These are phyloP conservation scores for Monopterus albus DNA, from an alignment of 2,113 vertebrate genomes.

Conservation along the genomic window DNA sequence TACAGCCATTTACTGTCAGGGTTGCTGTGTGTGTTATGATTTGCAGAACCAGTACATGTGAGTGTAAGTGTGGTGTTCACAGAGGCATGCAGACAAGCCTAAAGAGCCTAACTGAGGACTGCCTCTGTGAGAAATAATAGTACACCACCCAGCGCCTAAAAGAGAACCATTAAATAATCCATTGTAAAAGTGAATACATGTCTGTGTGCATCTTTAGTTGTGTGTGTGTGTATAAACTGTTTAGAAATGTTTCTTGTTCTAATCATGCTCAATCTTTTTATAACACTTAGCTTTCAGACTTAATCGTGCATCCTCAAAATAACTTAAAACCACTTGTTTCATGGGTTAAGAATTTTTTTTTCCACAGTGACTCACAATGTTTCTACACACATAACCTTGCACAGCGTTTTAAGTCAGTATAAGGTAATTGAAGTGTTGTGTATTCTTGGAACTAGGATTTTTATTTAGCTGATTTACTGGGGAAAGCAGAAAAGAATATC, in stretches of 20 bases:
- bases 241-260: not conserved
- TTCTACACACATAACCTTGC: slow-evolving; percentile 9
- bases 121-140: too few species aligned
- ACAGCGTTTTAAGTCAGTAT: slow-evolving; percentile 39
- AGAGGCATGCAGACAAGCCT: not conserved
- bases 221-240: not conserved
- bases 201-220: not conserved
- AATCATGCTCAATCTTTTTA: not conserved
- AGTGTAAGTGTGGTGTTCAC: not conserved
- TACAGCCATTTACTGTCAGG: too few species aligned
- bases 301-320: slow-evolving; percentile 7
- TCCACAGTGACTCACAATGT: not conserved
- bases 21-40: not conserved
- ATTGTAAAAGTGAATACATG: too few species aligned
- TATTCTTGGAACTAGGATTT: slow-evolving; percentile 15
- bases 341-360: slow-evolving; percentile 17
- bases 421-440: slow-evolving; percentile 58
- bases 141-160: too few species aligned
- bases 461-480: slow-evolving; percentile 39
- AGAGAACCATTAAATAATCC: too few species aligned
- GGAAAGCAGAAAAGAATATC: slow-evolving; percentile 26
- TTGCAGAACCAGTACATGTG: not conserved
- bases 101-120: too few species aligned
- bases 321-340: slow-evolving; percentile 1
- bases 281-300: slow-evolving; percentile 3